Conservation (phyloP, 1,140 invertebrate genomes). For the Drosophila trapezifrons region DNA sequence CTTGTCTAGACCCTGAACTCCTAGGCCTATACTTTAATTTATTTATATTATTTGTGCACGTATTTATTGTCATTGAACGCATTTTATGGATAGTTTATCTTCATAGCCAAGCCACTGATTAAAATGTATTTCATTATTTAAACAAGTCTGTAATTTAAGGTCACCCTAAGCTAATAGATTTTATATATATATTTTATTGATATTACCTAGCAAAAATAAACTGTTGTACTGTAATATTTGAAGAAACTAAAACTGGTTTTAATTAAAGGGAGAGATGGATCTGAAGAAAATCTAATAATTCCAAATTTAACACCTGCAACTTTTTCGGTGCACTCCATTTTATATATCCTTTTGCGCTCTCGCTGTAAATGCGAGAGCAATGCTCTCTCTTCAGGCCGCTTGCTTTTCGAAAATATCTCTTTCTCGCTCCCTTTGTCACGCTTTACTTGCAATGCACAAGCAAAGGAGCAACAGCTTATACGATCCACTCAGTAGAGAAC, state of each 20-base stretch:
- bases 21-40: slow-evolving; percentile 15
- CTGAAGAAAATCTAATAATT: neutral
- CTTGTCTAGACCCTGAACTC: slow-evolving; percentile 37
- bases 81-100: slow-evolving; percentile 53
- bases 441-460: neutral
- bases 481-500: too few relatives aligned
- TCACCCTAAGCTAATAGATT: slow-evolving; percentile 20
- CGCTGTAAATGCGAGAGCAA: too few relatives aligned
- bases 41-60: slow-evolving; percentile 32
- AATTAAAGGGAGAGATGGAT: neutral
- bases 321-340: too few relatives aligned
- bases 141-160: slow-evolving; percentile 9
- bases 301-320: too few relatives aligned
- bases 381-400: neutral
- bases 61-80: slow-evolving; percentile 22
- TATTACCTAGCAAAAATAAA: slow-evolving; percentile 36
- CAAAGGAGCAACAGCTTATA: neutral
- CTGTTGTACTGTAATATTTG: slow-evolving; percentile 24
- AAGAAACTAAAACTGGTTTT: neutral
- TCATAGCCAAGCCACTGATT: slow-evolving; percentile 72
- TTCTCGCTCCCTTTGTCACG: neutral
- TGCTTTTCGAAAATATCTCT: neutral
- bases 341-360: too few relatives aligned
- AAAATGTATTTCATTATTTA: slow-evolving; percentile 59
- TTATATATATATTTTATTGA: slow-evolving; percentile 10